A percentile compares a stretch with the other conserved stretches of the same genome.
Conservation (phyloP, 2,888 invertebrate genomes). For the Netelia fuscicornis region DNA sequence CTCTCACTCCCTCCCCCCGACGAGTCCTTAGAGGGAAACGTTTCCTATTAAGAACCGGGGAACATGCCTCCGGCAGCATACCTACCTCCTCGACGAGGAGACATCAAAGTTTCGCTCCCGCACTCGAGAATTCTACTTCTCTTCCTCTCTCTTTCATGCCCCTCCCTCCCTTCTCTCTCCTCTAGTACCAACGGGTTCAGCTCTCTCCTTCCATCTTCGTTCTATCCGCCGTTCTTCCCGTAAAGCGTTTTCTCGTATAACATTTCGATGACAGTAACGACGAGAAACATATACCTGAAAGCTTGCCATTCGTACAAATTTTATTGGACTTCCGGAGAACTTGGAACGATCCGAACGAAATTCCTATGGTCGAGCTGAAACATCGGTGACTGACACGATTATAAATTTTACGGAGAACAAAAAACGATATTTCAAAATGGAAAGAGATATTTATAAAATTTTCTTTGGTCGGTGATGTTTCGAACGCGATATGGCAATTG, state of each 20-base stretch:
- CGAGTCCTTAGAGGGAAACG: conserved; percentile 78
- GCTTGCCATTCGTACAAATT: too few species aligned
- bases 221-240: conserved; percentile 53
- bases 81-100: conserved; percentile 73
- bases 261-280: conserved; percentile 46
- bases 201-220: conserved; percentile 71
- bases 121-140: conserved; percentile 74
- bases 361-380: too few species aligned
- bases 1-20: conserved; percentile 43
- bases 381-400: too few species aligned
- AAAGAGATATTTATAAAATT: too few species aligned
- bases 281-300: background rate
- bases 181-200: conserved; percentile 8
- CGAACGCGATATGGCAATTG: too few species aligned
- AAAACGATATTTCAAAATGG: too few species aligned
- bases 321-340: too few species aligned
- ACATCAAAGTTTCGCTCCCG: conserved; percentile 80
- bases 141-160: conserved; percentile 10
- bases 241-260: conserved; percentile 36
- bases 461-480: too few species aligned
- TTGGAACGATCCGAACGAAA: too few species aligned
- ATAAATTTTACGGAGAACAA: too few species aligned
- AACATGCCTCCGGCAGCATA: conserved; percentile 76
- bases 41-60: conserved; percentile 80
- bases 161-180: conserved; percentile 21